These are phyloP conservation scores for Lottia gigantea DNA, from an alignment of 2,888 invertebrate species.

Conservation along the genomic window DNA sequence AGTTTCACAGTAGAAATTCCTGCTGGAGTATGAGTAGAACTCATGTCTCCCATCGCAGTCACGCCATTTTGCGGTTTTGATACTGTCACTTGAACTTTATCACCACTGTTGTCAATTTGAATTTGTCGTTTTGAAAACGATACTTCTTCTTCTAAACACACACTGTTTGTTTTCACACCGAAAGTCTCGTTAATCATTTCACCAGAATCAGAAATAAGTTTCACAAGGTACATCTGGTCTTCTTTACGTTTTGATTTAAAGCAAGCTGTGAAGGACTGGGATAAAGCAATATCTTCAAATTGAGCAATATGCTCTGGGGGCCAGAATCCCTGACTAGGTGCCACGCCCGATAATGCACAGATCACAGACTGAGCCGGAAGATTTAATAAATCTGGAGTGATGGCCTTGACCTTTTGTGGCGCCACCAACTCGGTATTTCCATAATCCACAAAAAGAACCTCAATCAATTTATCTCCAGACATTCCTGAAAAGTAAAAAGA, in stretches of 20 bases:
- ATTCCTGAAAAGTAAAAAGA: conserved; percentile 39
- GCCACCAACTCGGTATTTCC: conserved; percentile 61
- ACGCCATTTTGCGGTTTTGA: not conserved
- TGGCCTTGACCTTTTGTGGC: conserved; percentile 38
- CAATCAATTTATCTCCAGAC: conserved; percentile 44
- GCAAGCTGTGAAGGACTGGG: conserved; percentile 47
- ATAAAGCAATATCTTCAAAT: conserved; percentile 55
- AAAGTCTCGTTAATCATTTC: conserved; percentile 50
- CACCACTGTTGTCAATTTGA: conserved; percentile 13
- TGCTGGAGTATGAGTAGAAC: not conserved
- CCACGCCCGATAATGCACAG: conserved; percentile 51
- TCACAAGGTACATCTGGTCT: conserved; percentile 41
- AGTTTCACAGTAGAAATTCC: conserved; percentile 26
- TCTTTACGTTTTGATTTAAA: conserved; percentile 36
- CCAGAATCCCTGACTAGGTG: conserved; percentile 54
- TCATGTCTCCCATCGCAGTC: not conserved
- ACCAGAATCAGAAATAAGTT: conserved; percentile 43
- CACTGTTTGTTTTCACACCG: conserved; percentile 42
- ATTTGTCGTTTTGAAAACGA: conserved; percentile 5
- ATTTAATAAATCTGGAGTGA: conserved; percentile 47
- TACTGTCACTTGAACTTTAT: conserved; percentile 20
- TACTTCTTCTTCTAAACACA: conserved; percentile 19
- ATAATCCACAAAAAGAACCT: conserved; percentile 66
- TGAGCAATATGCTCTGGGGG: conserved; percentile 53
- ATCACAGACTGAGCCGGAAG: conserved; percentile 52